Evolutionary conservation across 1,140 invertebrate genomes (phyloP).

Genomic region (Battus philenor): DNA sequence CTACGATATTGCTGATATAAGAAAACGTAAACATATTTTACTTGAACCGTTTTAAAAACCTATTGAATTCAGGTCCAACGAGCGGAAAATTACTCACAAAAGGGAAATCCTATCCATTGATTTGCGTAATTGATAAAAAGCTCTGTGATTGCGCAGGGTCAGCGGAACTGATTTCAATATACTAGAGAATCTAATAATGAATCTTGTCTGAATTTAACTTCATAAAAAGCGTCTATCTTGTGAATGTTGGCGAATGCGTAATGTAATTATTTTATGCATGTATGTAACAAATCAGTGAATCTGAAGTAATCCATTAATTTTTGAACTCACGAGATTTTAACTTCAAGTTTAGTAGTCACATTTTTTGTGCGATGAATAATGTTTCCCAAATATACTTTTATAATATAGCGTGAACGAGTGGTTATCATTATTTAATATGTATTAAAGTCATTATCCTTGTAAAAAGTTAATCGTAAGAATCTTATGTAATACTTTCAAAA

Average conservation of each 20-base stretch:
- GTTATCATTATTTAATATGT: too few relatives aligned
- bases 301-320: slow-evolving; percentile 9
- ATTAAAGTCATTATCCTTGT: too few relatives aligned
- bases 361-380: too few relatives aligned
- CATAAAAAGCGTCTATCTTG: background rate
- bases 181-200: slow-evolving; percentile 6
- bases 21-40: background rate
- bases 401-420: too few relatives aligned
- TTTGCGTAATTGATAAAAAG: slow-evolving; percentile 17
- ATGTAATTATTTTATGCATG: slow-evolving; percentile 12
- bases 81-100: slow-evolving; percentile 15
- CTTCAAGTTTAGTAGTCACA: too few relatives aligned
- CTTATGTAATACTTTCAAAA: too few relatives aligned
- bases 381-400: too few relatives aligned
- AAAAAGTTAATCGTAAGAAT: too few relatives aligned
- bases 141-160: slow-evolving; percentile 15
- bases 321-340: slow-evolving; percentile 1
- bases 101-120: slow-evolving; percentile 14
- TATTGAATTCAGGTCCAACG: slow-evolving; percentile 8
- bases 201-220: background rate
- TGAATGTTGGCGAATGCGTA: background rate
- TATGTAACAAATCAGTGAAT: background rate
- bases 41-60: slow-evolving; percentile 7
- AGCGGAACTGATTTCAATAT: slow-evolving; percentile 15
- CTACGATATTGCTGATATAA: background rate